Evolutionary conservation across 1,140 invertebrate genomes (phyloP), one percentile per base, ranked within the genome.

Genomic region (Centruroides sculpturatus): DNA sequence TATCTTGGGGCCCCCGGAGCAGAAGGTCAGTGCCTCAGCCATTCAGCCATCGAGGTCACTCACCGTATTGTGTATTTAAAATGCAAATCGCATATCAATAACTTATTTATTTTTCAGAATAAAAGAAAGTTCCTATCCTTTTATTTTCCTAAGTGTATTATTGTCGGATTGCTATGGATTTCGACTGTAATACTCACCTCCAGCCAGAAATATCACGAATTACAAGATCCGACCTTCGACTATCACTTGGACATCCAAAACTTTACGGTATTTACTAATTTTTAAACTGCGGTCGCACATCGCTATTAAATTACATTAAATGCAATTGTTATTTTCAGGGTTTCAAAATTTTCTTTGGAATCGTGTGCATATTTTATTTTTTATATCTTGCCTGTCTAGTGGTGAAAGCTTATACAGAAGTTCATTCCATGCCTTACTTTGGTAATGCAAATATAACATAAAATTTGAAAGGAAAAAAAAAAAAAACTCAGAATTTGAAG

Each of bases 391-490:
- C 86, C 1, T 81, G 89, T 67, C 76, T 97, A 23, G 82, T 95
- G 61, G 75, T 97, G 34, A 83, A 85, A 70, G 92, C 92, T 3
- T 97, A 94, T 71, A 92, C 85, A 66, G 93, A 98, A 77, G 78
- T 98, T 41, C 80, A 91, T 69, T 89, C 90, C 9, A 97, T 97
- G 93, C 92, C 92, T 63, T 96, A 88, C 76, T 96, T 97, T 81
- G 92, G 92, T 95, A 79, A 83, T 78, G 68, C 41, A 50, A 55
- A 23, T 35, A 4, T 13, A 10, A 23, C 23, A 23, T 23, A 23
- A 23, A 23, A 23, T 23, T 23, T 23, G 23, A 2, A 23, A 23
- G 23, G 23, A 23, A 23, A 23, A 23, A 23, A 23, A 23, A 23
- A 23, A 23, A 23, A 23, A 2, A 23, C 23, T 23, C 23, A 23